Percentiles rank a stretch among this genome's conserved stretches.
phyloP scores from a whole-genome alignment of 2,797 vertebrate genomes.

The Argyrosomus regius region DNA sequence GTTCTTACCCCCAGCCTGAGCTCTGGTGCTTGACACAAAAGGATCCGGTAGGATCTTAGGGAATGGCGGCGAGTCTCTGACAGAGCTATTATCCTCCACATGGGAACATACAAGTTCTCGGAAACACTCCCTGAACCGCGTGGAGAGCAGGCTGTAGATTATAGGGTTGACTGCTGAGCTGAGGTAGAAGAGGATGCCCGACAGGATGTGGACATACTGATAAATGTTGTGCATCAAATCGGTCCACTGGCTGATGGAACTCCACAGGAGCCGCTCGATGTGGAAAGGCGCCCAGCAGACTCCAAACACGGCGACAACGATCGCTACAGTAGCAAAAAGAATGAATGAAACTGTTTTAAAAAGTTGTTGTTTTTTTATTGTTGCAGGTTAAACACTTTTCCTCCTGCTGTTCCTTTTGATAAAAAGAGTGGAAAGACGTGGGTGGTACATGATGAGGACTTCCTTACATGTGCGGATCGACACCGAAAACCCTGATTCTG shows the following conservation, averaged over 20 bases:
- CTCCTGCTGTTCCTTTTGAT: not conserved
- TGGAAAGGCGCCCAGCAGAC: conserved; percentile 90
- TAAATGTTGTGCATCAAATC: conserved; percentile 86
- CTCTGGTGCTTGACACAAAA: conserved; percentile 49
- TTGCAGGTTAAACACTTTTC: not conserved
- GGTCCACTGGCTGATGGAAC: conserved; percentile 87
- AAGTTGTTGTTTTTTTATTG: not conserved
- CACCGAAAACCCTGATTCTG: too few species aligned
- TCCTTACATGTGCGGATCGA: too few species aligned
- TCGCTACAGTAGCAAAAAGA: conserved; percentile 72
- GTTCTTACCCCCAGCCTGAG: conserved; percentile 45
- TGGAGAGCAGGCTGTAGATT: conserved; percentile 89
- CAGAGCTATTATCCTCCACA: conserved; percentile 56
- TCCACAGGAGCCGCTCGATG: conserved; percentile 87
- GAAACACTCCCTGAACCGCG: conserved; percentile 86
- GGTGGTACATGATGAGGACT: too few species aligned
- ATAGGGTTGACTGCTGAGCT: conserved; percentile 87
- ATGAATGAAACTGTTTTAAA: conserved; percentile 20
- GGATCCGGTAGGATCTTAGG: conserved; percentile 71
- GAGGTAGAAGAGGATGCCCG: conserved; percentile 88
- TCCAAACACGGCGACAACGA: conserved; percentile 87
- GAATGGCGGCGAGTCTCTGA: conserved; percentile 76
- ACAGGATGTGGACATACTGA: conserved; percentile 87
- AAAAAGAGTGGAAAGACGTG: not conserved
- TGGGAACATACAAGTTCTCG: conserved; percentile 82